Percentiles rank a stretch among this genome's conserved stretches.
Conservation (phyloP, 2,797 vertebrate species). For the Xenopus petersii region DNA sequence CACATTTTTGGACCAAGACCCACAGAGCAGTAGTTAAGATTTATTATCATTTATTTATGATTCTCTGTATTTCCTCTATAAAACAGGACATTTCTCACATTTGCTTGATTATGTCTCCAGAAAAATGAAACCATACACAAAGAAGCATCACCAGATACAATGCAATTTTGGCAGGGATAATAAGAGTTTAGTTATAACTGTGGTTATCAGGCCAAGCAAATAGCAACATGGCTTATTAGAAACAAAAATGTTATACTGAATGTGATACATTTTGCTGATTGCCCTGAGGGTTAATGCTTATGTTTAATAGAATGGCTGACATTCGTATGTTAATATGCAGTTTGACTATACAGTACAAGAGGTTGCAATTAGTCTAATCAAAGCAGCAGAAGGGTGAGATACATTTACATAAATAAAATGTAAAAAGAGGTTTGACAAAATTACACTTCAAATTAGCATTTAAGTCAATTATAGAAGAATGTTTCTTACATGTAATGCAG, state of each 20-base stretch:
- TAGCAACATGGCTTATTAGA: too few relatives aligned
- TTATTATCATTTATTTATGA: neutral
- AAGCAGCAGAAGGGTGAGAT: neutral
- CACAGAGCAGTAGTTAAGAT: neutral
- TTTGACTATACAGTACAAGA: neutral
- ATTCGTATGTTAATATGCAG: neutral
- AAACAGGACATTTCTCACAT: neutral
- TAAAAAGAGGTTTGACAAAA: neutral
- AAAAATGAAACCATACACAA: too few relatives aligned
- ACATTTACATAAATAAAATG: constrained; percentile 2
- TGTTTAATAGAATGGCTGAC: neutral
- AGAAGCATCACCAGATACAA: too few relatives aligned
- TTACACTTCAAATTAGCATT: neutral
- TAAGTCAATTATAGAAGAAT: neutral
- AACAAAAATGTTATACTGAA: too few relatives aligned
- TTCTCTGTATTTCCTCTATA: neutral
- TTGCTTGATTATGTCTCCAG: neutral
- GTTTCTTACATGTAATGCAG: neutral
- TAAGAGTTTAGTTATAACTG: too few relatives aligned
- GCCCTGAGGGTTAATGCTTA: neutral
- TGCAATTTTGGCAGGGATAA: too few relatives aligned
- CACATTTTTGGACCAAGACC: neutral
- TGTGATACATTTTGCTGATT: too few relatives aligned
- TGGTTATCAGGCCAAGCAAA: too few relatives aligned
- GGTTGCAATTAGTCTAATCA: constrained; percentile 4